Evolutionary conservation across 2,888 invertebrate species (phyloP).

Genomic region (Lasiommata megera): DNA sequence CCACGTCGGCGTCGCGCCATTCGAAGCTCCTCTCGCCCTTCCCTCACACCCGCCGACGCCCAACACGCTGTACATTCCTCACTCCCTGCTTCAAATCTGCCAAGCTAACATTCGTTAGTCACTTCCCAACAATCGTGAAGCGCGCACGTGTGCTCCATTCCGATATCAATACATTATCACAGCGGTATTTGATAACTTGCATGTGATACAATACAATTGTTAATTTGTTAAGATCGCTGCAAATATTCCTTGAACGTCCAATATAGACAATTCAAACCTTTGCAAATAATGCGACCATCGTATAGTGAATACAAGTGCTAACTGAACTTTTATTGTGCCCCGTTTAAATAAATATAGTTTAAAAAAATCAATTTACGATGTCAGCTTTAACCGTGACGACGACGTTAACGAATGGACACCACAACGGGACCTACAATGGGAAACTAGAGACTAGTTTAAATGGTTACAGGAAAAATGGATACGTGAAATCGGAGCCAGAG

Average conservation of each 20-base stretch:
- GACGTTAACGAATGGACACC: conserved; percentile 63
- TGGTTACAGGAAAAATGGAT: conserved; percentile 69
- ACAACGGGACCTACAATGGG: conserved; percentile 42
- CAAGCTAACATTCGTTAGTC: conserved; percentile 33
- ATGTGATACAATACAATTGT: not conserved
- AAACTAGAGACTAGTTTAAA: conserved; percentile 60
- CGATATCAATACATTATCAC: conserved; percentile 14
- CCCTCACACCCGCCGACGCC: conserved; percentile 53
- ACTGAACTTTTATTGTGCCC: conserved; percentile 27
- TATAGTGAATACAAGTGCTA: conserved; percentile 29
- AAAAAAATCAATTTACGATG: conserved; percentile 49
- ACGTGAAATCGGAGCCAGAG: conserved; percentile 53
- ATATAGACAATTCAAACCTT: conserved; percentile 25
- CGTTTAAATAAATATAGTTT: conserved; percentile 24
- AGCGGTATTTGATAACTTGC: conserved; percentile 20
- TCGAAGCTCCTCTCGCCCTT: conserved; percentile 36
- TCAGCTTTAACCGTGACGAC: conserved; percentile 69
- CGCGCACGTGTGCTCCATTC: conserved; percentile 10
- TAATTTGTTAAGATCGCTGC: not conserved
- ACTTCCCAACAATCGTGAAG: conserved; percentile 20
- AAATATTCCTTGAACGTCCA: not conserved
- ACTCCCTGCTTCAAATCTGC: conserved; percentile 40
- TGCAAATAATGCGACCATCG: conserved; percentile 34
- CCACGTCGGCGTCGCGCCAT: conserved; percentile 80
- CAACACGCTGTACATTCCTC: conserved; percentile 55